Evolutionary conservation across 2,888 invertebrate genomes (phyloP).

Genomic region (Calameuta filiformis): DNA sequence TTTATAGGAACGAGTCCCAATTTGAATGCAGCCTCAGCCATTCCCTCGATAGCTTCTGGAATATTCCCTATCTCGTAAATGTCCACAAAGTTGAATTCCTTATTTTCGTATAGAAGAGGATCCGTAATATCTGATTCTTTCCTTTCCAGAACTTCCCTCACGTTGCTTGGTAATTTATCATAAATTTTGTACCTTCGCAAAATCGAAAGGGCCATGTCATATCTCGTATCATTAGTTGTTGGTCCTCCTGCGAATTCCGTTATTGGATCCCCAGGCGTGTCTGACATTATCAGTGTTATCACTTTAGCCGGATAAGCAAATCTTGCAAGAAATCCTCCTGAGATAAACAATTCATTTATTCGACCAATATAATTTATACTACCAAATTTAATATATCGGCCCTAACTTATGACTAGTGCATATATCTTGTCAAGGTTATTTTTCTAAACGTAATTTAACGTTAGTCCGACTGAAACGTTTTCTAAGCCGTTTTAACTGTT

Average conservation of each 20-base stretch:
- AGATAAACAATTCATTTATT: background rate
- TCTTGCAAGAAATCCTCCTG: constrained; percentile 67
- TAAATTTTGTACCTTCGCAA: constrained; percentile 64
- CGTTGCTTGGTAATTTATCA: constrained; percentile 55
- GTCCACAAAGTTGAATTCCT: constrained; percentile 43
- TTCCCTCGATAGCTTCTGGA: constrained; percentile 43
- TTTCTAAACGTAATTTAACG: background rate
- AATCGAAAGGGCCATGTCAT: constrained; percentile 62
- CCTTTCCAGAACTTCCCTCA: constrained; percentile 39
- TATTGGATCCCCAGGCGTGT: constrained; percentile 72
- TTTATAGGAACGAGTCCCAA: constrained; percentile 45
- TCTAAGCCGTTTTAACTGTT: background rate
- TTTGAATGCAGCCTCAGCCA: constrained; percentile 37
- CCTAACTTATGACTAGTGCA: background rate
- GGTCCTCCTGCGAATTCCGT: constrained; percentile 75
- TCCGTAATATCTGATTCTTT: constrained; percentile 1
- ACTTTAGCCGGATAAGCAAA: constrained; percentile 63
- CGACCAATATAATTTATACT: background rate
- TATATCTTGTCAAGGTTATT: background rate
- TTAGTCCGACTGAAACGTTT: background rate
- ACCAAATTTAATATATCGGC: background rate
- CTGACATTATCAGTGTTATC: constrained; percentile 73
- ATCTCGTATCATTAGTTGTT: constrained; percentile 65
- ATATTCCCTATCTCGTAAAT: constrained; percentile 42
- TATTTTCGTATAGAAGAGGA: constrained; percentile 26